Percentiles rank a stretch among this genome's conserved stretches.
These are phyloP conservation scores for Eidolon dupreanum DNA, from an alignment of 2,797 vertebrate genomes.

Conservation along the genomic window DNA sequence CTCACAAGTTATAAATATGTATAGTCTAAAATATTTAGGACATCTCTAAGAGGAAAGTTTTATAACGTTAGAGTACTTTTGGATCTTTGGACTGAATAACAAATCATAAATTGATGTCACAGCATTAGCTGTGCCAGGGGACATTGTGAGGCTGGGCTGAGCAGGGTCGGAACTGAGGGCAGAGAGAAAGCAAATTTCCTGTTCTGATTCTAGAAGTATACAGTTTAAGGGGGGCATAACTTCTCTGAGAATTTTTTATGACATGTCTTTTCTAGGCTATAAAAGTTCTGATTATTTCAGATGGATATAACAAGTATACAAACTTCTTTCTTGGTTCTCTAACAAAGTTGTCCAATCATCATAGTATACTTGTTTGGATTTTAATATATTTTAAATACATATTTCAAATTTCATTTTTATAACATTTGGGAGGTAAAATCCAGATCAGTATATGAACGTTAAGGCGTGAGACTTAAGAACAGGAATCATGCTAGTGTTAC, in stretches of 20 bases:
- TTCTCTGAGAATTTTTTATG: background rate
- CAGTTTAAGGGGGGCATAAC: background rate
- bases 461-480: background rate
- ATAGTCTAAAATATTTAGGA: constrained; percentile 68
- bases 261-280: background rate
- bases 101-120: background rate
- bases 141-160: background rate
- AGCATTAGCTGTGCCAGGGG: background rate
- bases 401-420: background rate
- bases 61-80: constrained; percentile 38
- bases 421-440: background rate
- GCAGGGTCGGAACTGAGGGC: accelerated
- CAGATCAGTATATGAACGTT: background rate
- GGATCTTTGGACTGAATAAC: background rate
- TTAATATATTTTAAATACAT: background rate
- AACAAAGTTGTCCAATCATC: background rate
- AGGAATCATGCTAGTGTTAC: background rate
- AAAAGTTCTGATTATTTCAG: background rate
- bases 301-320: background rate
- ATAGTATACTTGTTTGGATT: background rate
- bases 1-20: constrained; percentile 63
- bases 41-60: background rate
- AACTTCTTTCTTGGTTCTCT: background rate
- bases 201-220: background rate
- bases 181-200: background rate